phyloP scores from a whole-genome alignment of 2,797 vertebrate genomes.

The Sarcoramphus papa region DNA sequence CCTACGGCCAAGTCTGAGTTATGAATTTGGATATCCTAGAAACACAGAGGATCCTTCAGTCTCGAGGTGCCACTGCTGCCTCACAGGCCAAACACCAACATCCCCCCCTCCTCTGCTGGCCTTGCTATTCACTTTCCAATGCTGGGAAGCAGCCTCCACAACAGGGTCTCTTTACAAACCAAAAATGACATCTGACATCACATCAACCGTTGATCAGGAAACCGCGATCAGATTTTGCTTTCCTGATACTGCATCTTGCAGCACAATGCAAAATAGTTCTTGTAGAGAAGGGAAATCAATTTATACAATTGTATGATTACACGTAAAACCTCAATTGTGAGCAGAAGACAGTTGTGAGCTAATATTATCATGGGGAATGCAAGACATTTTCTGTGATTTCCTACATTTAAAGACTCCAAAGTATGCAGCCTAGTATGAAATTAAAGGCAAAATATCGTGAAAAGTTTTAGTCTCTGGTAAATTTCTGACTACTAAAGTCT shows the following conservation, averaged over 20 bases:
- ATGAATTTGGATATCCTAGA: background rate
- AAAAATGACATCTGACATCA: background rate
- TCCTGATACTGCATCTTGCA: background rate
- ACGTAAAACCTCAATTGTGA: constrained; percentile 31
- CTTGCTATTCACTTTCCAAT: background rate
- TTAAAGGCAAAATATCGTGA: background rate
- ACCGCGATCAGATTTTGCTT: background rate
- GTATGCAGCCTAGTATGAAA: background rate
- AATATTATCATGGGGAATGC: background rate
- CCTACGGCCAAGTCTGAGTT: accelerated
- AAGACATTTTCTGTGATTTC: constrained; percentile 28
- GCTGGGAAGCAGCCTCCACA: background rate
- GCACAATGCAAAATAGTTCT: background rate
- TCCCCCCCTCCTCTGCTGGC: background rate
- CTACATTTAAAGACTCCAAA: background rate
- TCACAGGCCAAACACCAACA: background rate
- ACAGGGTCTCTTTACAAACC: background rate
- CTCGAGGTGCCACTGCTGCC: background rate
- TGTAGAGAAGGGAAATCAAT: background rate
- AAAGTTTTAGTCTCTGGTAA: background rate
- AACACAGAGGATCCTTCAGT: background rate
- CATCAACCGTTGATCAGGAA: background rate
- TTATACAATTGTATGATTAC: constrained; percentile 43
- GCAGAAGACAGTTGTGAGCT: constrained; percentile 20
- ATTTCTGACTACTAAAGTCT: background rate